phyloP scores from a whole-genome alignment of 2,113 vertebrate species.

The Anarhynchus alexandrinus region DNA sequence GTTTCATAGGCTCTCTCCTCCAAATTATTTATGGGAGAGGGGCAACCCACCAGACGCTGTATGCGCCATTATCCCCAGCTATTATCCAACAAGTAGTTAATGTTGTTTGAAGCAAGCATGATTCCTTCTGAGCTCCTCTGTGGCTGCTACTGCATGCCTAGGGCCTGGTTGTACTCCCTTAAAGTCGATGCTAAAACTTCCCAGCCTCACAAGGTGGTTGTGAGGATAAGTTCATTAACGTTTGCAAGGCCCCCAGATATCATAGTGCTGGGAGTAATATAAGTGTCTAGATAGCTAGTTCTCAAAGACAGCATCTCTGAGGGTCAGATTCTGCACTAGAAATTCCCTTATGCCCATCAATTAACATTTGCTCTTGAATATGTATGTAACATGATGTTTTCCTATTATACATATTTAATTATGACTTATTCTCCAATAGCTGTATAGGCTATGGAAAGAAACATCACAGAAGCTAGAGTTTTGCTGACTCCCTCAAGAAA shows the following conservation, averaged over 20 bases:
- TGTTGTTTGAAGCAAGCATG: constrained; percentile 70
- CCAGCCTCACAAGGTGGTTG: constrained; percentile 68
- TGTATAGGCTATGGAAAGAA: constrained; percentile 9
- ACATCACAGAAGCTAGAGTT: not conserved
- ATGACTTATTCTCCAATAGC: constrained; percentile 42
- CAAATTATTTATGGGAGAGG: constrained; percentile 70
- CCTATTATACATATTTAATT: constrained; percentile 66
- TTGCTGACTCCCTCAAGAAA: not conserved
- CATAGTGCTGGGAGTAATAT: constrained; percentile 69
- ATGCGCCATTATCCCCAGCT: constrained; percentile 63
- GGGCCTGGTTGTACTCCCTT: constrained; percentile 67
- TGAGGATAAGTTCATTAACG: constrained; percentile 71
- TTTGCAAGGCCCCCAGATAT: constrained; percentile 69
- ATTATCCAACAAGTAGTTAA: constrained; percentile 70
- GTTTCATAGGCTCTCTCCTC: constrained; percentile 47
- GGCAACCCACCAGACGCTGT: constrained; percentile 63
- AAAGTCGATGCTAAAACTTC: constrained; percentile 68
- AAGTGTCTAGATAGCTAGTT: constrained; percentile 65
- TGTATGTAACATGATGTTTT: constrained; percentile 68
- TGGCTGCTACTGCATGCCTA: constrained; percentile 62
- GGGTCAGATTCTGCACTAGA: constrained; percentile 64
- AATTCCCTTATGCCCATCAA: constrained; percentile 67
- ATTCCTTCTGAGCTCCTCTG: constrained; percentile 65
- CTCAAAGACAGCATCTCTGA: constrained; percentile 65
- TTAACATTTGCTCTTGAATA: constrained; percentile 69